A percentile compares a stretch with the other conserved stretches of the same genome.
Evolutionary conservation across 2,113 vertebrate genomes (phyloP).

Genomic region (Bujurquina vittata): DNA sequence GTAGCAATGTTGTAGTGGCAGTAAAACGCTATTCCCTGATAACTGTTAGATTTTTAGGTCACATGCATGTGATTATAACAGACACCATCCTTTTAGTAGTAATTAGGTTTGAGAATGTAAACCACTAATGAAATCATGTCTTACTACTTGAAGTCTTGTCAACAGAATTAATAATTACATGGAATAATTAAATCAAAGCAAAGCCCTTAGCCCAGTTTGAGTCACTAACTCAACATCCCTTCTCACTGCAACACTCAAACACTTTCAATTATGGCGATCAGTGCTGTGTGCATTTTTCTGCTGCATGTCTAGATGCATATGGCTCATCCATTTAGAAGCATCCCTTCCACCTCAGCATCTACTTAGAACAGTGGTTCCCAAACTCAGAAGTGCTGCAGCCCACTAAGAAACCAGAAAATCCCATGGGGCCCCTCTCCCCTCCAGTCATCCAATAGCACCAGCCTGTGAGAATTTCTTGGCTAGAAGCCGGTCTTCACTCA

Average conservation of each 20-base stretch:
- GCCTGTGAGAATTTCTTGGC: too few species aligned
- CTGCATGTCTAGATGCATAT: neutral
- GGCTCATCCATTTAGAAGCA: neutral
- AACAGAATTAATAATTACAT: conserved; percentile 38
- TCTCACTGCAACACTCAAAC: neutral
- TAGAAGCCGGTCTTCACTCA: too few species aligned
- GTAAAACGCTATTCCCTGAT: neutral
- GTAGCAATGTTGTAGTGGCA: neutral
- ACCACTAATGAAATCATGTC: conserved; percentile 21
- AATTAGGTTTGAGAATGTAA: conserved; percentile 41
- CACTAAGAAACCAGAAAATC: too few species aligned
- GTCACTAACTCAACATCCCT: neutral
- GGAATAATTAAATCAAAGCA: conserved; percentile 33
- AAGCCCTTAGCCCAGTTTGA: neutral
- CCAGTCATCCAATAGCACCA: too few species aligned
- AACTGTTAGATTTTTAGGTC: conserved; percentile 1
- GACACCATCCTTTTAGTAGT: conserved; percentile 18
- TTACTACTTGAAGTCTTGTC: conserved; percentile 15
- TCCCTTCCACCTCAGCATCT: neutral
- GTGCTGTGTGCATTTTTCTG: neutral
- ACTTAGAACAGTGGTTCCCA: too few species aligned
- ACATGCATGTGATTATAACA: conserved; percentile 11
- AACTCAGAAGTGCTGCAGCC: too few species aligned
- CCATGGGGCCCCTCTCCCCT: too few species aligned
- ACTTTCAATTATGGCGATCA: neutral